Conservation (phyloP, 1,140 invertebrate genomes). For the Agrypnia vestita region DNA sequence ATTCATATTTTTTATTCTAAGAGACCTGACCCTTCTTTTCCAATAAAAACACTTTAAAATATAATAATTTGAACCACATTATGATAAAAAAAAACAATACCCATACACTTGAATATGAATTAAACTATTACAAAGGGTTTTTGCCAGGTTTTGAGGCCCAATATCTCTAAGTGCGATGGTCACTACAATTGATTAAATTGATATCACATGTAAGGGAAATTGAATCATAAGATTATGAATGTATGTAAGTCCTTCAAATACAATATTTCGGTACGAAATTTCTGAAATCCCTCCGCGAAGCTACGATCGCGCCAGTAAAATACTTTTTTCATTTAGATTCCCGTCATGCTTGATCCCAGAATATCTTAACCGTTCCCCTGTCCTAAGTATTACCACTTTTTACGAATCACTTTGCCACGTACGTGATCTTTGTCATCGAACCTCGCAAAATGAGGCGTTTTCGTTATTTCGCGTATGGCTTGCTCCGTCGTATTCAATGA, state of each 20-base stretch:
- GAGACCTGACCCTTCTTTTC: too few species aligned
- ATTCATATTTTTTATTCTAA: too few species aligned
- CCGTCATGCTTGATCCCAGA: slow-evolving; percentile 53
- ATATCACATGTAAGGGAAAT: too few species aligned
- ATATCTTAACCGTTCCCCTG: slow-evolving; percentile 40
- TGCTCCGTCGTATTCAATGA: slow-evolving; percentile 6
- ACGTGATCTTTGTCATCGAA: slow-evolving; percentile 54
- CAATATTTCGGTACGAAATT: slow-evolving; percentile 48
- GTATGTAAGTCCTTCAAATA: not conserved
- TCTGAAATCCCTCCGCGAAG: slow-evolving; percentile 46
- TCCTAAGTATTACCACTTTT: slow-evolving; percentile 44
- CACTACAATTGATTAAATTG: too few species aligned
- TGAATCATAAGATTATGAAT: too few species aligned
- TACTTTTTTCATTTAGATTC: slow-evolving; percentile 58
- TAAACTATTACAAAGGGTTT: too few species aligned
- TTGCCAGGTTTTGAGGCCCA: too few species aligned
- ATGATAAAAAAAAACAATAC: too few species aligned
- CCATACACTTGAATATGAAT: too few species aligned
- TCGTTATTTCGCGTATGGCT: slow-evolving; percentile 2
- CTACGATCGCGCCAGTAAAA: slow-evolving; percentile 52
- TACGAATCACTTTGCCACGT: slow-evolving; percentile 51
- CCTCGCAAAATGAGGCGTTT: slow-evolving; percentile 28
- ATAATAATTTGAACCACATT: too few species aligned
- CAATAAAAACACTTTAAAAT: too few species aligned
- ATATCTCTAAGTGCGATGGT: too few species aligned